phyloP scores from a whole-genome alignment of 1,140 invertebrate species.

The Zeugodacus cucurbitae region DNA sequence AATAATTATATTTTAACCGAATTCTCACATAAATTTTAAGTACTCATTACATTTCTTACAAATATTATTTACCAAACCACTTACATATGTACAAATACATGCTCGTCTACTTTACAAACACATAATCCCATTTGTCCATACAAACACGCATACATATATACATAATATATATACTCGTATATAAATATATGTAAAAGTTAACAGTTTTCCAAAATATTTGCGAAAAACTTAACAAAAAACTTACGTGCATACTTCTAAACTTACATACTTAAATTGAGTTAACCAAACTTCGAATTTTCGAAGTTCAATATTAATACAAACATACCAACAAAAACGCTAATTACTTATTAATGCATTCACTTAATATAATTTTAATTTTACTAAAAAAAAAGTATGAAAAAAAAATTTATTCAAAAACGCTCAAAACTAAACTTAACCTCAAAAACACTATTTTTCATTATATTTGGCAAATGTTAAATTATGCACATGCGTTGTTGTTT shows the following conservation, averaged over 20 bases:
- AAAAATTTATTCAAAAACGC: neutral
- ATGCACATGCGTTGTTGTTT: constrained; percentile 35
- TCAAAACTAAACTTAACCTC: constrained; percentile 13
- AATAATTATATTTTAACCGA: neutral
- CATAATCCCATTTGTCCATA: neutral
- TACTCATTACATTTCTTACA: neutral
- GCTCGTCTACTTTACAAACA: neutral
- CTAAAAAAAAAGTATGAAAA: neutral
- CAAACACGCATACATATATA: neutral
- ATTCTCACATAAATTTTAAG: neutral
- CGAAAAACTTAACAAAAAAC: neutral
- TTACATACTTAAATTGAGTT: neutral
- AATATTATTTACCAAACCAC: neutral
- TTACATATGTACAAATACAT: neutral
- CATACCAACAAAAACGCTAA: neutral
- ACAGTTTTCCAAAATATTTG: neutral
- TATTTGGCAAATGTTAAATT: constrained; percentile 40
- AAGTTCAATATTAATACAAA: neutral
- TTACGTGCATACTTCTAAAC: neutral
- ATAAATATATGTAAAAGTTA: neutral
- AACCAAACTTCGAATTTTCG: no score
- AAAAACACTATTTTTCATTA: neutral
- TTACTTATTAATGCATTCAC: neutral
- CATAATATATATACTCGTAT: neutral
- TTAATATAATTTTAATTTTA: constrained; percentile 4